Evolutionary conservation across 2,888 invertebrate genomes (phyloP).

Genomic region (Notodromas monacha): DNA sequence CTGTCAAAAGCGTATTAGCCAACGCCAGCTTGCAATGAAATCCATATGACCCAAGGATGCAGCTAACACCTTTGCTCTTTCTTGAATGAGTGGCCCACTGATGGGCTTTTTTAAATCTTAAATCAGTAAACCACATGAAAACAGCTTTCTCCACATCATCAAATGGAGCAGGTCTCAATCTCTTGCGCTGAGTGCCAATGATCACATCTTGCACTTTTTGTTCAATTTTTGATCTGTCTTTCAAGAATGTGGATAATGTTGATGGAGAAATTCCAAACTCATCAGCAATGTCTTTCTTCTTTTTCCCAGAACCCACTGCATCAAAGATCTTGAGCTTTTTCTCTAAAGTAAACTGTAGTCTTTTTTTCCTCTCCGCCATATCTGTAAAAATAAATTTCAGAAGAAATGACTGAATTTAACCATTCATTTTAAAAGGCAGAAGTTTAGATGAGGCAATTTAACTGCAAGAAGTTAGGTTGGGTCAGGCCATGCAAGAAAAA

Average conservation of each 20-base stretch:
- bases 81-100: constrained; percentile 1
- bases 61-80: neutral
- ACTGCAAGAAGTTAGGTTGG: too few relatives aligned
- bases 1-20: neutral
- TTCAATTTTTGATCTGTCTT: constrained; percentile 1
- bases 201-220: neutral
- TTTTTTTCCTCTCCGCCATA: neutral
- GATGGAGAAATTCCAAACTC: neutral
- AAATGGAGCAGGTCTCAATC: neutral
- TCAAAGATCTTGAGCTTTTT: constrained; percentile 1
- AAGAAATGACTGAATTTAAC: too few relatives aligned
- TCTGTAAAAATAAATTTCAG: too few relatives aligned
- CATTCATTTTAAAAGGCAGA: too few relatives aligned
- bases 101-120: neutral
- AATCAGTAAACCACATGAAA: neutral
- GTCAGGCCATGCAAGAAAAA: too few relatives aligned
- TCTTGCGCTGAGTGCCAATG: neutral
- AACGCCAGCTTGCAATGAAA: neutral
- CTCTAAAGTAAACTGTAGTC: neutral
- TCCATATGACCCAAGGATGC: neutral
- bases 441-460: too few relatives aligned
- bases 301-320: constrained; percentile 1
- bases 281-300: neutral
- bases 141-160: neutral
- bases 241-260: constrained; percentile 1